Evolutionary conservation across 2,888 invertebrate species (phyloP), one percentile per base, ranked within the genome.

Genomic region (Pristionchus mayeri): DNA sequence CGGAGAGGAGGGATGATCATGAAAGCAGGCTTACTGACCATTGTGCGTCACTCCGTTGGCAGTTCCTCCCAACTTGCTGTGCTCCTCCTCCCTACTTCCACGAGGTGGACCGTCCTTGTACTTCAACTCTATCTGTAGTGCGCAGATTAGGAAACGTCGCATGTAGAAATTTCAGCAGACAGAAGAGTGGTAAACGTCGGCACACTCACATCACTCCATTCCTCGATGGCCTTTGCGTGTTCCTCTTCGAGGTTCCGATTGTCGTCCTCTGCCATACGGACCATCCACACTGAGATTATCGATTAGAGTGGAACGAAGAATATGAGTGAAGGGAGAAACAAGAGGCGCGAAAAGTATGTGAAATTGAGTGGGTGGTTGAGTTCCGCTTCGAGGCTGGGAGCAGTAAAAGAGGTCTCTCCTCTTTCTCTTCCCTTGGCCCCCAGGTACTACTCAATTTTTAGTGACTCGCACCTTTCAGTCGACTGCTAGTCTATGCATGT

Each of bases 171-270:
- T 52, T 34, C 52, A 52, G 34, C 34, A 9, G 6, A 37, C 37
- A 9, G 37, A 40, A 11, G 21, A 16, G 16, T n/a, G 37, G 79
- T 34, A 27, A 79, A 24, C 27, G 52, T 54, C 54, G 57, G 1
- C 37, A 24, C 34, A 52, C 48, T 57, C 52, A 84, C 84, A 27
- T 84, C 84, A 27, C 84, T 84, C 84, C 84, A 84, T 40, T 84
- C 84, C 75, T 84, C 84, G 52, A 84, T 84, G 27, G 54, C 84
- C 24, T 84, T 84, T 1, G 71, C 84, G 71, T 57, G 71, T 37
- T 84, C 84, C 30, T 84, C 84, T 37, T 84, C 84, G 6, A 18
- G 7, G 7, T 24, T 50, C 2, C 27, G 50, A 9, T 24, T 34
- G 24, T 84, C 84, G 34, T 84, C 75, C 34, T 83, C 67, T 30